Conservation (phyloP, 2,888 invertebrate genomes). For the Meiosimyza platycephala region DNA sequence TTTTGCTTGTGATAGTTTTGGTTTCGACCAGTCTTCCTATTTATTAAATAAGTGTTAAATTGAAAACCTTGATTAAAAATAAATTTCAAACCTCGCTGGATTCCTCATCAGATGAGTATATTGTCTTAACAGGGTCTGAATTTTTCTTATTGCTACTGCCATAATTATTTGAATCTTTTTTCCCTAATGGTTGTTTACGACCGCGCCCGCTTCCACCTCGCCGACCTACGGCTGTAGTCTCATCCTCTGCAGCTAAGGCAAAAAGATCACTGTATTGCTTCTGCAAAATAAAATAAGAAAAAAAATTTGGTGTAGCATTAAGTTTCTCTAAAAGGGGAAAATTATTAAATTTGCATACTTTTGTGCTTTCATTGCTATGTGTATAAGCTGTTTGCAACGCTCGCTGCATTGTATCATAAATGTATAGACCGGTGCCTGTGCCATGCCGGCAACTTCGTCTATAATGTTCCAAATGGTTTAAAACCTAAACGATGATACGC, state of each 20-base stretch:
- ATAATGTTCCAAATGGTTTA: conserved; percentile 93
- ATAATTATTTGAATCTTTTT: conserved; percentile 68
- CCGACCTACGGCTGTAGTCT: conserved; percentile 74
- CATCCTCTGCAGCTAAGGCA: conserved; percentile 90
- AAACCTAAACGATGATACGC: conserved; percentile 71
- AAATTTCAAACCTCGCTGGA: conserved; percentile 77
- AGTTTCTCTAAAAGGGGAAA: conserved; percentile 2
- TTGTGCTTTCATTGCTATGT: conserved; percentile 87
- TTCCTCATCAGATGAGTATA: conserved; percentile 83
- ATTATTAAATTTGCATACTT: conserved; percentile 67
- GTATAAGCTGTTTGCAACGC: conserved; percentile 90
- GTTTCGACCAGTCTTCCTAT: conserved; percentile 92
- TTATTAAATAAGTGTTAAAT: conserved; percentile 38
- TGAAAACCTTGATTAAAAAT: conserved; percentile 24
- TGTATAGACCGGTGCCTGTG: conserved; percentile 82
- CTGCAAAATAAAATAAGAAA: conserved; percentile 66
- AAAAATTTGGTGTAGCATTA: conserved; percentile 32
- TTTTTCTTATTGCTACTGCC: conserved; percentile 66
- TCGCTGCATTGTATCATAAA: conserved; percentile 90
- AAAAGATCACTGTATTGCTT: conserved; percentile 92
- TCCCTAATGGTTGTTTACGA: conserved; percentile 71
- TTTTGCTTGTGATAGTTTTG: conserved; percentile 82
- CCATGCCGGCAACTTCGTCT: conserved; percentile 75
- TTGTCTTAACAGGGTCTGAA: conserved; percentile 67
- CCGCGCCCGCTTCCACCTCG: conserved; percentile 74